These are phyloP conservation scores for Phataginus tetradactyla DNA, from an alignment of 2,797 vertebrate genomes.

Conservation along the genomic window DNA sequence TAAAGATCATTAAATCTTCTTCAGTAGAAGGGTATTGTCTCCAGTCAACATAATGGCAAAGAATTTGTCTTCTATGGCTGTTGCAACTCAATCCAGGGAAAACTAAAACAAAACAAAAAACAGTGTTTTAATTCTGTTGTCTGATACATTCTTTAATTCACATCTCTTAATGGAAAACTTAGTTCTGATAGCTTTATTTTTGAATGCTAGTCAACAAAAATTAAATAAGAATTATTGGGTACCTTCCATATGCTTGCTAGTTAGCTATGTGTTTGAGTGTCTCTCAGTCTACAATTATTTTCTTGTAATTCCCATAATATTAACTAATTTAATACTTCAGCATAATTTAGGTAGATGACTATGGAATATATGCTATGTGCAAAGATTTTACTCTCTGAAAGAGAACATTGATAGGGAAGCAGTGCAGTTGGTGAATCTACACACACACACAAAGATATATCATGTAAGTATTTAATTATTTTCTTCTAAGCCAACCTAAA, in stretches of 20 bases:
- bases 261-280: background rate
- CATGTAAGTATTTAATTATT: constrained; percentile 61
- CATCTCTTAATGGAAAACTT: background rate
- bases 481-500: constrained; percentile 64
- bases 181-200: background rate
- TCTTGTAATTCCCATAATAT: background rate
- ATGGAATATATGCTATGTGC: background rate
- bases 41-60: background rate
- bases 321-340: background rate
- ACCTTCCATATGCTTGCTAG: background rate
- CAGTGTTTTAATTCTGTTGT: background rate
- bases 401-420: background rate
- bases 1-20: background rate
- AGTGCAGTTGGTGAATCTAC: background rate
- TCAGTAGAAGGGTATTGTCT: background rate
- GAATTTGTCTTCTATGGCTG: background rate
- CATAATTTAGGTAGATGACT: background rate
- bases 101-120: background rate
- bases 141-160: background rate
- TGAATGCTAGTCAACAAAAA: background rate
- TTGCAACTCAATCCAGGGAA: background rate
- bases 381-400: constrained; percentile 4
- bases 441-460: constrained; percentile 11
- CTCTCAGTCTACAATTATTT: background rate
- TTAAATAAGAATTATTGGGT: background rate